Percentiles rank a stretch among this genome's conserved stretches.
phyloP scores from a whole-genome alignment of 1,140 invertebrate genomes.

The Dreissena polymorpha region DNA sequence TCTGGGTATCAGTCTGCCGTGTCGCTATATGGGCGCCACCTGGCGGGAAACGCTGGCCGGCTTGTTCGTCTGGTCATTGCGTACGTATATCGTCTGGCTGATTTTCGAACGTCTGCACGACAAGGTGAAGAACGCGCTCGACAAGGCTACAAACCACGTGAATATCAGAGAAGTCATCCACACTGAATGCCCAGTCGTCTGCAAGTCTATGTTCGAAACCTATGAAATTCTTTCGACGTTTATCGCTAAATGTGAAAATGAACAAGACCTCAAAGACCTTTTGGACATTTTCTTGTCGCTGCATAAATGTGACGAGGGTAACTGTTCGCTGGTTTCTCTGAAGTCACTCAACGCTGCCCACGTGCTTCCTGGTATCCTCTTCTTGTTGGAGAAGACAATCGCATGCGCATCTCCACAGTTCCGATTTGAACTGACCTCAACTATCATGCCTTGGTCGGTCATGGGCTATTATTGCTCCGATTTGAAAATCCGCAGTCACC shows the following conservation, averaged over 20 bases:
- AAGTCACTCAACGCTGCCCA: conserved; percentile 55
- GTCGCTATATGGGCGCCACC: conserved; percentile 57
- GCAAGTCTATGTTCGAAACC: conserved; percentile 57
- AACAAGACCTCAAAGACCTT: conserved; percentile 61
- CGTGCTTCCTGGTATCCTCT: conserved; percentile 57
- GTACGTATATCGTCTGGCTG: conserved; percentile 60
- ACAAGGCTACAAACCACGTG: conserved; percentile 52
- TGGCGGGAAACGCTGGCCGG: conserved; percentile 63
- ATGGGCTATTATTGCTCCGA: conserved; percentile 61
- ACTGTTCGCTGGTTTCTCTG: conserved; percentile 55
- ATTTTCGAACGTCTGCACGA: conserved; percentile 64
- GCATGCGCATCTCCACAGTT: conserved; percentile 52
- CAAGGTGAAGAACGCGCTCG: conserved; percentile 58
- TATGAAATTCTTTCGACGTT: conserved; percentile 58
- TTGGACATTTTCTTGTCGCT: conserved; percentile 54
- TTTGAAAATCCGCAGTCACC: conserved; percentile 61
- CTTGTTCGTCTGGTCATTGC: conserved; percentile 64
- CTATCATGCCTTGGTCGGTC: conserved; percentile 62
- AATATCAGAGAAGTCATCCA: conserved; percentile 45
- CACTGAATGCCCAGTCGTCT: conserved; percentile 57
- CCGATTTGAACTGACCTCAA: conserved; percentile 53
- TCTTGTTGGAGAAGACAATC: conserved; percentile 58
- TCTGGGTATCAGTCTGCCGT: conserved; percentile 36
- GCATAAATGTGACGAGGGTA: conserved; percentile 55
- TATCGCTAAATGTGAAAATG: conserved; percentile 63